Base-by-base conservation (phyloP, 1,140 invertebrate species). In the Ceratina japonica region DNA sequence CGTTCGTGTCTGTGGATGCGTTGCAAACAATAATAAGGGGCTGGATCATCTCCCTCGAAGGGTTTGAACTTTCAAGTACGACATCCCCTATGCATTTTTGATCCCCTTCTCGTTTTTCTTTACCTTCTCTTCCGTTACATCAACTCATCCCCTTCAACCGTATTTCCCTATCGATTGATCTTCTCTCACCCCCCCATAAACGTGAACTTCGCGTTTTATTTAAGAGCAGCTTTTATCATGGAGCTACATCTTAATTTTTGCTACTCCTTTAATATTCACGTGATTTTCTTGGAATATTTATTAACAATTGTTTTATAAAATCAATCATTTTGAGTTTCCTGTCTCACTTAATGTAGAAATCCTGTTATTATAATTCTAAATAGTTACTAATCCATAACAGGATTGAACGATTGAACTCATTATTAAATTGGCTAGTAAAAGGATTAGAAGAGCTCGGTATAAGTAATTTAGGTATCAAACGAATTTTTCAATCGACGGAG, bases 121-220 rank as follows among this genome's bases (percentile, higher is more conserved):
- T 73, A 65, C 66, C 76, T 87, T 80, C 81, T 82, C 80, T 84
- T 83, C 81, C 77, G 75, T 24, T 51, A 75, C 77, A 44, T 44
- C 72, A 74, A 81, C 86, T 89, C 87, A 83, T 87, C 37, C 86
- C 89, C 59, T 82, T 75, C 74, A 84, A 86, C 87, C 88, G 91
- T 91, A 92, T 91, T 92, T 92, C 90, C 90, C 90, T 92, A 92
- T 91, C 90, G 91, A 92, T 92, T 91, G 91, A 92, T 92, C 88
- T 85, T 87, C 70, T 74, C 49, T 86, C 85, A 68, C 80, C 81
- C 86, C 86, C 66, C 51, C 56, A 75, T 81, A 73, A 66, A 87
- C 79, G 75, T 78, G 81, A 75, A 69, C 62, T 58, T 59, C 51
- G 20, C 61, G 69, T 75, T 59, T 59, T 56, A 64, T 59, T 76